phyloP scores from a whole-genome alignment of 2,113 vertebrate species.

The Platysternon megacephalum region DNA sequence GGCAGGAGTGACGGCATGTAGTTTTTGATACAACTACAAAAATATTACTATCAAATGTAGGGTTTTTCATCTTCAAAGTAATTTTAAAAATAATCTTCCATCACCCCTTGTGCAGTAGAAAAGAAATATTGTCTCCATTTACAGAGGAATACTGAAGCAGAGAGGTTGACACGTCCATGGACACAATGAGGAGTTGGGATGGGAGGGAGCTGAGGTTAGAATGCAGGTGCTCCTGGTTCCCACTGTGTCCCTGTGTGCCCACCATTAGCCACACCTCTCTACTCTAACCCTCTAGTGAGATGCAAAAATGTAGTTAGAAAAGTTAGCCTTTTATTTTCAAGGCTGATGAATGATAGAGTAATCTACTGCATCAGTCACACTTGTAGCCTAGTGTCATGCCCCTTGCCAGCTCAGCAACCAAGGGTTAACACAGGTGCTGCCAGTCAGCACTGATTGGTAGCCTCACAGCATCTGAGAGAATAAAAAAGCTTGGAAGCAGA shows the following conservation, averaged over 20 bases:
- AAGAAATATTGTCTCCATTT: neutral
- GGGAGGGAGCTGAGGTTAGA: neutral
- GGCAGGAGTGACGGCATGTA: neutral
- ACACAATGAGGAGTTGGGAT: neutral
- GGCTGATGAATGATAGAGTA: neutral
- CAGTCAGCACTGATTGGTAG: neutral
- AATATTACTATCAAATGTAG: neutral
- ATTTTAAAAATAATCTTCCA: neutral
- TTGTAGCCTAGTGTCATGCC: neutral
- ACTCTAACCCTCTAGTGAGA: neutral
- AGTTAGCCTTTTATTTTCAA: neutral
- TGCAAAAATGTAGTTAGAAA: neutral
- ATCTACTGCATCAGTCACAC: neutral
- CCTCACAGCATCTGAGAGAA: neutral
- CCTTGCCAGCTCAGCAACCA: neutral
- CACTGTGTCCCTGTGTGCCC: neutral
- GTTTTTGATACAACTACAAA: neutral
- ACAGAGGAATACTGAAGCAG: neutral
- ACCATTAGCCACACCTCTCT: neutral
- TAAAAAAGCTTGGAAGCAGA: neutral
- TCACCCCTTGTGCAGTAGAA: neutral
- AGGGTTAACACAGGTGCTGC: neutral
- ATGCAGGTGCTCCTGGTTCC: neutral
- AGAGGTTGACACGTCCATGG: neutral
- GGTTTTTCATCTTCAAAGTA: neutral